Evolutionary conservation across 2,797 vertebrate species (phyloP), one percentile per base, ranked within the genome.

Genomic region (Uromys caudimaculatus): DNA sequence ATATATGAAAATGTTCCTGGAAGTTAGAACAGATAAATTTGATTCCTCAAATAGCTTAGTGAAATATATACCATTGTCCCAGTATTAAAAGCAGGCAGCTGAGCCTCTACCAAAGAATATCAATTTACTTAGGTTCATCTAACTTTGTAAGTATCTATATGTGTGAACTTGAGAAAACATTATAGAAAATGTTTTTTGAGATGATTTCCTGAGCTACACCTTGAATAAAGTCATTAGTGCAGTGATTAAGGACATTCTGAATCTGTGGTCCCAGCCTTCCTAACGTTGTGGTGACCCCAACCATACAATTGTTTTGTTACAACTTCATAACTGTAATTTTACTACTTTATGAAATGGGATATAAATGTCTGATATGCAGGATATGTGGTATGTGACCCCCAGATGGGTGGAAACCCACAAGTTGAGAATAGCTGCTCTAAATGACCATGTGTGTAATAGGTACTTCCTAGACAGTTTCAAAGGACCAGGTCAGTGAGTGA

Each of bases 1-100:
- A 89, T 94, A 89, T 83, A n/a, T 83, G 32, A 89, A 82, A 91
- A 29, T 19, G 52, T 6, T 79, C n/a, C 29, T 78, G n/a, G 27
- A 32, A 21, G 32, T 92, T 73, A 73, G 67, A 62, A 19, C 3
- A 73, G 16, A 62, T 50, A n/a, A 92, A 89, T 90, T 58, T 95
- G n/a, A 92, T 89, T 89, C 35, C 89, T 92, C 3, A 4, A 88
- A 14, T 19, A 93, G 29, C 14, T 41, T 44, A 38, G 41, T 47
- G 17, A 64, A 32, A 64, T 64, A 58, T 50, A 21, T 64, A 32
- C 60, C 29, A 84, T 67, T 50, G 19, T 67, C 29, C 3, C 41
- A 50, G 47, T 85, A 50, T 35, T 50, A 35, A 67, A 24, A 67
- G 82, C 17, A 35, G 17, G 60, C 41, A 85, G 44, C 60, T 47